A percentile compares a stretch with the other conserved stretches of the same genome.
Evolutionary conservation across 2,888 invertebrate genomes (phyloP).

Genomic region (Candidula unifasciata): DNA sequence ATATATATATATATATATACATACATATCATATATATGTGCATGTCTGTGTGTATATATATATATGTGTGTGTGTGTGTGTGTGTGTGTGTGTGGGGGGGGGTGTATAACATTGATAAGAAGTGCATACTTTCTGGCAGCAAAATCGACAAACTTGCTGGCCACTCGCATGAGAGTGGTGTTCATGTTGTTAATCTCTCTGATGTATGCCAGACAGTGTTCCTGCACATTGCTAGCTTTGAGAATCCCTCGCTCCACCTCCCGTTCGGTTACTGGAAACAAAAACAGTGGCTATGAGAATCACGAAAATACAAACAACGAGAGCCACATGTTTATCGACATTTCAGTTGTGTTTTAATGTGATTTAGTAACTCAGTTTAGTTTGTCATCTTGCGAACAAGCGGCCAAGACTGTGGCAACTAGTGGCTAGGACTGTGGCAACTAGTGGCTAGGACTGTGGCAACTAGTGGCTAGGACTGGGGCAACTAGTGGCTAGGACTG

Average conservation of each 20-base stretch:
- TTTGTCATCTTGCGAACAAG: too few relatives aligned
- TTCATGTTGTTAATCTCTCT: conserved; percentile 98
- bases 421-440: too few relatives aligned
- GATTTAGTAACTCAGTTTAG: too few relatives aligned
- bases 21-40: neutral
- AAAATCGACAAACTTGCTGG: conserved; percentile 96
- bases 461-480: too few relatives aligned
- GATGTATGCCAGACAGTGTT: conserved; percentile 94
- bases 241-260: conserved; percentile 97
- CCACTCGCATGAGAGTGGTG: conserved; percentile 88
- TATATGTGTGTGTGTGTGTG: neutral
- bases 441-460: too few relatives aligned
- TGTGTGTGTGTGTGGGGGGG: neutral
- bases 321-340: neutral
- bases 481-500: too few relatives aligned
- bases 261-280: conserved; percentile 91
- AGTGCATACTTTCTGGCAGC: conserved; percentile 76
- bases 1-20: too few relatives aligned
- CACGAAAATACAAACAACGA: neutral
- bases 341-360: too few relatives aligned
- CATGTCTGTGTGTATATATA: neutral
- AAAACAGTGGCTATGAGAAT: neutral
- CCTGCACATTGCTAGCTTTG: conserved; percentile 94
- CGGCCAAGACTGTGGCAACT: too few relatives aligned
- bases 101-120: neutral